These are phyloP conservation scores for Protosalanx chinensis DNA, from an alignment of 2,797 vertebrate genomes.

Conservation along the genomic window DNA sequence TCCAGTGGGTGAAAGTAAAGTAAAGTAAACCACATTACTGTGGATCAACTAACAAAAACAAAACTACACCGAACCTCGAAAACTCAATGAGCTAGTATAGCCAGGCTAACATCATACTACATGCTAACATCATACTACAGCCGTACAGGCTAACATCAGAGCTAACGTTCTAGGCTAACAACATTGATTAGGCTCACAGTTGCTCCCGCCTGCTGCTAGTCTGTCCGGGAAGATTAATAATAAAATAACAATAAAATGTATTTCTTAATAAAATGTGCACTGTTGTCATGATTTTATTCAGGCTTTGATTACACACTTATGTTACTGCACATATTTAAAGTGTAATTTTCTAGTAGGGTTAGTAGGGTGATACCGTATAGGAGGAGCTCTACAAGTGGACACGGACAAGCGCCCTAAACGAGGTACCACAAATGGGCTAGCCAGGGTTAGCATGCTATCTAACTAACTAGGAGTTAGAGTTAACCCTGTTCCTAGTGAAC, in stretches of 20 bases:
- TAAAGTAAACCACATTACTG: background rate
- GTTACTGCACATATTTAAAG: no score
- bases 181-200: no score
- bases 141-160: no score
- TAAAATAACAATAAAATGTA: no score
- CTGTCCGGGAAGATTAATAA: no score
- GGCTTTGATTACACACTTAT: no score
- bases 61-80: background rate
- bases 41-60: background rate
- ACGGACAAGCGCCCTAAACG: background rate
- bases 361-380: no score
- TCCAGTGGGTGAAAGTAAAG: background rate
- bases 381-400: background rate
- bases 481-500: slow-evolving; percentile 9
- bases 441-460: background rate
- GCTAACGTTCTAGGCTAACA: no score
- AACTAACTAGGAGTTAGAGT: slow-evolving; percentile 34
- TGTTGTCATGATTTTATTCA: no score
- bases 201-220: no score
- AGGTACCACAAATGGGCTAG: background rate
- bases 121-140: background rate
- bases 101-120: background rate
- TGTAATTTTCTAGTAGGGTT: no score
- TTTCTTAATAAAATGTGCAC: no score
- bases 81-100: background rate